phyloP scores from a whole-genome alignment of 2,797 vertebrate genomes.

The Myotis pilosus region DNA sequence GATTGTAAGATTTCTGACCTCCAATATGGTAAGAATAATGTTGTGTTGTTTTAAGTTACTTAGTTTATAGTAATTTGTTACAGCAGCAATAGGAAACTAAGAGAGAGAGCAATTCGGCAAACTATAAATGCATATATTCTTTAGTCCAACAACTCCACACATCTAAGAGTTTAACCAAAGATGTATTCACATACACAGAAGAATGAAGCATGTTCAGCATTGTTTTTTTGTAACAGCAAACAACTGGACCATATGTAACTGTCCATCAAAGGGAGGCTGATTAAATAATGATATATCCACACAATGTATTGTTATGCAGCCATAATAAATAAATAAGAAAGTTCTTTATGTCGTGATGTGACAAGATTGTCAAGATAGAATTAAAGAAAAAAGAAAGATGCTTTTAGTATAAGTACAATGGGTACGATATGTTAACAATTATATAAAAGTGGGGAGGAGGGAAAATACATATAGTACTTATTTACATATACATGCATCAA shows the following conservation, averaged over 20 bases:
- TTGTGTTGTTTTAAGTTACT: not conserved
- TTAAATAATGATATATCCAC: not conserved
- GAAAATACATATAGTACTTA: not conserved
- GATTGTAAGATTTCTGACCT: not conserved
- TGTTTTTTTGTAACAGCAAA: not conserved
- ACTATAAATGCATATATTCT: not conserved
- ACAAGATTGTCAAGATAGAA: not conserved
- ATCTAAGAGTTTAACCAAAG: not conserved
- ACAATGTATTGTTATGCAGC: not conserved
- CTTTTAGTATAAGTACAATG: not conserved
- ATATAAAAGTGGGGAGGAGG: not conserved
- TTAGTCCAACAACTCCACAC: not conserved
- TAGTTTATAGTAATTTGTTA: not conserved
- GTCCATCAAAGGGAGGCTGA: not conserved
- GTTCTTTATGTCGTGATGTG: not conserved
- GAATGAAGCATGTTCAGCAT: not conserved
- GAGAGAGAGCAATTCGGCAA: not conserved
- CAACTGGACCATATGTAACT: not conserved
- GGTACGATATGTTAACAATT: not conserved
- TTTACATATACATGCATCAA: not conserved
- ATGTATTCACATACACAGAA: not conserved
- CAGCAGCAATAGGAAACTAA: not conserved
- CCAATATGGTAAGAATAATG: not conserved
- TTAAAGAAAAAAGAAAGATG: not conserved
- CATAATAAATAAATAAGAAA: not conserved